Base-by-base conservation (phyloP, 2,797 vertebrate species). In the Gastrophryne carolinensis region DNA sequence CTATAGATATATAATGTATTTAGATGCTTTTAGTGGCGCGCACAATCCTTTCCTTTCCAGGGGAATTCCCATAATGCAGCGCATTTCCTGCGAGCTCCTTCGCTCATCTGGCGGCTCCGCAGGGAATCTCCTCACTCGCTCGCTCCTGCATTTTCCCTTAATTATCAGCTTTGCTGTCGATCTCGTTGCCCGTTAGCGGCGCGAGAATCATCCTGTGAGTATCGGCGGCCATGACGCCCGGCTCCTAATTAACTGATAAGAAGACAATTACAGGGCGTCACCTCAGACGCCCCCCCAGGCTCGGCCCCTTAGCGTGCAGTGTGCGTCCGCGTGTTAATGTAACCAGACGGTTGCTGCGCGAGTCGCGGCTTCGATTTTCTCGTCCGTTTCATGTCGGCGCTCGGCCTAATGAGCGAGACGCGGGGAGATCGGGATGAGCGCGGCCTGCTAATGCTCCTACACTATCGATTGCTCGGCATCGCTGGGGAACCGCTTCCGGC, bases 131-230 rank as follows among this genome's bases (percentile, higher is more conserved):
- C 21, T 44, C 80, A 69, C 92, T 92, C 91, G 81, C 93, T 95
- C 93, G 90, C 92, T 95, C 91, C 91, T 91, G 95, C 96, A 96
- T n/a, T 94, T 96, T 95, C 92, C 94, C 91, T 96, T 96, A 96
- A 97, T 97, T 94, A 96, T 90, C 93, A 95, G 92, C 95, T 97
- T 96, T 96, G 95, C 94, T 85, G 95, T 93, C 95, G 94, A 96
- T 98, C 95, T 97, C 92, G 80, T 90, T 94, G 94, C n/a, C n/a
- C n/a, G n/a, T n/a, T n/a, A n/a, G n/a, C n/a, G n/a, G n/a, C n/a
- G n/a, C n/a, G n/a, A n/a, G n/a, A n/a, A n/a, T n/a, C 94, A 96
- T 94, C 95, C 93, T 91, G 91, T 91, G 92, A 92, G 94, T 94
- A 94, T 93, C 92, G 39, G 75, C 52, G 0, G 79, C 87, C 77